Evolutionary conservation across 2,888 invertebrate species (phyloP), one percentile per base, ranked within the genome.

Genomic region (Acholoe squamosa): DNA sequence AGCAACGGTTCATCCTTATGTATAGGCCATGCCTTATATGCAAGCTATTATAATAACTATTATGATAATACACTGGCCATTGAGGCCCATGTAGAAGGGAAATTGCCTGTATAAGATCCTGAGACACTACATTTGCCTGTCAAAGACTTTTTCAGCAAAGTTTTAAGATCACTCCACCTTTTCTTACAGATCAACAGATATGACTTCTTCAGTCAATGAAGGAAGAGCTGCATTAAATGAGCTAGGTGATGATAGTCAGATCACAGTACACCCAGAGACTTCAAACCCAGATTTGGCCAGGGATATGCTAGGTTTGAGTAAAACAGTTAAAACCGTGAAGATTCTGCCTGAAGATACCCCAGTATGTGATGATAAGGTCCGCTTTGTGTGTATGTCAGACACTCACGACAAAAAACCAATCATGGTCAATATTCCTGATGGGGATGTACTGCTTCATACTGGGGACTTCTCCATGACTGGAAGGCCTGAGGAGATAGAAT

Each of bases 311-410:
- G 43, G 84, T 84, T 34, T 34, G 5, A 33, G 43, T 1, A 34
- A 84, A 51, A 33, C 12, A 25, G 33, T 1, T n/a, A 19, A 34
- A n/a, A 84, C 28, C 14, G 19, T 34, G 43, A 33, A 84, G 28
- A 14, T 51, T 33, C 34, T 84, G 22, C 34, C 34, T 1, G 22
- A 33, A 16, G 22, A 22, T 10, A 84, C 84, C n/a, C 84, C 84
- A 0, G 25, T 84, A 3, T n/a, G 43, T 7, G 43, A 0, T 22
- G 51, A 84, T 19, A 34, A 52, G 19, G 86, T 86, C 0, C 25
- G 98, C 89, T 97, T 98, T 93, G 98, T 98, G 5, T 98, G 98
- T 94, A 97, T 98, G 97, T 98, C 98, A 92, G 98, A 98, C 94
- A 98, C 98, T 0, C 98, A 98, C 95, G 97, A 97, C 0, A 95